Evolutionary conservation across 2,113 vertebrate species (phyloP), one percentile per base, ranked within the genome.

Genomic region (Scolopax mira): DNA sequence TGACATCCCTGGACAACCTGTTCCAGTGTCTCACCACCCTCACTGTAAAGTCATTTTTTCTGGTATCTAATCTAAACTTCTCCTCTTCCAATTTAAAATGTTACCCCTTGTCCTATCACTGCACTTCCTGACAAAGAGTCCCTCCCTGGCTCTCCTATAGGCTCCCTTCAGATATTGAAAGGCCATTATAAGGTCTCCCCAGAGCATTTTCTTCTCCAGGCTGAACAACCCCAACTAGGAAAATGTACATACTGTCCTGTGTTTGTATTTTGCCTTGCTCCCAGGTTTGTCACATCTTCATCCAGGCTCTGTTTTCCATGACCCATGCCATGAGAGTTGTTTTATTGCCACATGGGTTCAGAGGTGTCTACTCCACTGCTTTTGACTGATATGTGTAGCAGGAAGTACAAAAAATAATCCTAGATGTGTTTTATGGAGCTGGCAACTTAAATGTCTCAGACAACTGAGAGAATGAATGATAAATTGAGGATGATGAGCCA

Each of bases 381-480:
- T 92, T 92, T 79, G 72, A 95, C 65, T 80, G 51, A 46, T 23
- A 41, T 3, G 2, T 82, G 54, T 85, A 75, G 35, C 58, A 81
- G 65, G 42, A 84, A 16, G 21, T 44, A 74, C 23, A 78, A 67
- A 67, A 92, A 95, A 44, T 87, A 51, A 86, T 79, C 35, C 84
- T 42, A 74, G 31, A 72, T 87, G 67, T 74, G 30, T 69, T 85
- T 90, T 52, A 64, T 84, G 49, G 16, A 80, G 55, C 52, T 80
- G 42, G 42, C 73, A 92, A 74, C 42, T 39, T 44, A 78, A 84
- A 57, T 64, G 39, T 51, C 70, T 81, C 48, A 39, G 30, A 55
- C 7, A 93, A 70, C 28, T 92, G 60, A 89, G 88, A 84, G 86
- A 89, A 87, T 81, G 13, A 87, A 70, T 92, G 35, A 91, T 90